These are phyloP conservation scores for Clupea harengus DNA, from an alignment of 2,113 vertebrate species.

Conservation along the genomic window DNA sequence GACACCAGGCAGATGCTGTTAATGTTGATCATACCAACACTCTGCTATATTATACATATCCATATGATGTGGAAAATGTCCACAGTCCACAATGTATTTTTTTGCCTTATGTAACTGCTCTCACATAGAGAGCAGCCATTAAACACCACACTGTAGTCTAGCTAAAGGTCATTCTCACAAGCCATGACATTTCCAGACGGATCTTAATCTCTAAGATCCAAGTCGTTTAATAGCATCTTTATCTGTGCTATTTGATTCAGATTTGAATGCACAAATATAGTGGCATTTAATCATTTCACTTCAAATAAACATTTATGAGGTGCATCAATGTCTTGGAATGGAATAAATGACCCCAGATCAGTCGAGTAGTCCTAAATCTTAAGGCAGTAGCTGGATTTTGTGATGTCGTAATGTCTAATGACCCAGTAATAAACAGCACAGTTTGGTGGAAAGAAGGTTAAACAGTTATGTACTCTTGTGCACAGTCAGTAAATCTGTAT, in stretches of 20 bases:
- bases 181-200: neutral
- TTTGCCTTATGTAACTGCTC: neutral
- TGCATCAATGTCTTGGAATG: neutral
- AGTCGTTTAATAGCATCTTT: neutral
- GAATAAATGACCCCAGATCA: neutral
- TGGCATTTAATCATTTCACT: neutral
- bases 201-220: too few relatives aligned
- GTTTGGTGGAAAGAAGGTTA: neutral
- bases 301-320: constrained; percentile 1
- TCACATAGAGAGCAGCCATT: neutral
- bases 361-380: neutral
- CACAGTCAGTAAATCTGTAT: neutral
- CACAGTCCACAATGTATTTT: neutral
- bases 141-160: neutral
- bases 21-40: neutral
- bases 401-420: neutral
- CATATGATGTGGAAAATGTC: neutral
- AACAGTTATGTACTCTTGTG: neutral
- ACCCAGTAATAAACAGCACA: neutral
- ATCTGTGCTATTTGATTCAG: neutral
- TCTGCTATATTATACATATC: neutral
- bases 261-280: neutral
- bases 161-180: neutral
- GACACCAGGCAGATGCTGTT: neutral
- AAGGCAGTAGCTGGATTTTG: neutral